phyloP scores from a whole-genome alignment of 2,113 vertebrate genomes.

The Scalopus aquaticus region DNA sequence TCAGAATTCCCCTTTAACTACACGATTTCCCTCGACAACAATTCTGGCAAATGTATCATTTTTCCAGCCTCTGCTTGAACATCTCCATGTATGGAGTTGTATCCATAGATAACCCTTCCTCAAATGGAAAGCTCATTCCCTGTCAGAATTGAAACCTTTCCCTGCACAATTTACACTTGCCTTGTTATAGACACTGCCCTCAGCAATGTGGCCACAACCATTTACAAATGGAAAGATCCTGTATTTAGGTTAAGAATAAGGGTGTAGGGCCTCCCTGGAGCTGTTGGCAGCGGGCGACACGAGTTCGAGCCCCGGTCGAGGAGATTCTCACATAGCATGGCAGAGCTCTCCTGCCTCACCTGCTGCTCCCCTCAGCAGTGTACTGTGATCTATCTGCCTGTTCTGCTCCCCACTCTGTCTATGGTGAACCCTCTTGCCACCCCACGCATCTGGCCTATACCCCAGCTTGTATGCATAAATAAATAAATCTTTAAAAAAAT shows the following conservation, averaged over 20 bases:
- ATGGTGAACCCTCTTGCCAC: no score
- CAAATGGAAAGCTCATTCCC: background rate
- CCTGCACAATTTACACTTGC: background rate
- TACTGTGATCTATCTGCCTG: no score
- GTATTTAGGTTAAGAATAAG: background rate
- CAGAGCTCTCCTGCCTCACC: no score
- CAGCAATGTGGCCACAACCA: background rate
- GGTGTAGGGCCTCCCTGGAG: no score
- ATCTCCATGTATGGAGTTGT: background rate
- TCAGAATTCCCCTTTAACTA: constrained; percentile 25
- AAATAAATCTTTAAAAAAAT: no score
- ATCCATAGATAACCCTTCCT: background rate
- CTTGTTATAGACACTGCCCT: background rate
- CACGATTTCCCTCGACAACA: background rate
- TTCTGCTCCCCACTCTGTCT: no score
- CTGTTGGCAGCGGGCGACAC: no score
- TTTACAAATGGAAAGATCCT: constrained; percentile 16
- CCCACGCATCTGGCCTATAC: no score
- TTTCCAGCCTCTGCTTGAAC: background rate
- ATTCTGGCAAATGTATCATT: constrained; percentile 2
- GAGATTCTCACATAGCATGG: no score
- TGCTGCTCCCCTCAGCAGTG: no score
- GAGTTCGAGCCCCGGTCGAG: no score
- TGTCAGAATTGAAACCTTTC: background rate
- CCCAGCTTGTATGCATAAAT: no score